A percentile compares a stretch with the other conserved stretches of the same genome.
These are phyloP conservation scores for Saccostrea echinata DNA, from an alignment of 1,140 invertebrate species.

Conservation along the genomic window DNA sequence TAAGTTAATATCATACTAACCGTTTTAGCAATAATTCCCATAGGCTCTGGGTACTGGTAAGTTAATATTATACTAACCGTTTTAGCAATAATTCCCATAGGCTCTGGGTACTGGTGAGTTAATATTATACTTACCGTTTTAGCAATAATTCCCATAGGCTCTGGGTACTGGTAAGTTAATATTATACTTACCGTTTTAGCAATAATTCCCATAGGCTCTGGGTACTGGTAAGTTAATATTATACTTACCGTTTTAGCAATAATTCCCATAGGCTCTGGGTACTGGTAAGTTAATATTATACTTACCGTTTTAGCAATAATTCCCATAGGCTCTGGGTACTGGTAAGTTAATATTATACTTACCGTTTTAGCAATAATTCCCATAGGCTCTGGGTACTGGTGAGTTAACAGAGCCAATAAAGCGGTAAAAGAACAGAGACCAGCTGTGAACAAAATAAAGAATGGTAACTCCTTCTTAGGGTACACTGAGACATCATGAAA, in stretches of 20 bases:
- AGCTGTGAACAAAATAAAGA: conserved; percentile 97
- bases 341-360: conserved; percentile 66
- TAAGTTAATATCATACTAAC: conserved; percentile 89
- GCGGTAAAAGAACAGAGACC: conserved; percentile 97
- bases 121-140: conserved; percentile 81
- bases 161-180: too few relatives aligned
- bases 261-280: background rate
- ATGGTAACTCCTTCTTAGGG: conserved; percentile 96
- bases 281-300: background rate
- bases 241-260: too few relatives aligned
- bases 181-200: conserved; percentile 85
- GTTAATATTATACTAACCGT: conserved; percentile 84
- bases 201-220: conserved; percentile 92
- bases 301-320: conserved; percentile 87
- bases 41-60: conserved; percentile 90
- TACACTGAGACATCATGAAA: conserved; percentile 98
- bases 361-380: conserved; percentile 90
- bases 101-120: conserved; percentile 96
- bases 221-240: too few relatives aligned
- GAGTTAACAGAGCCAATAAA: conserved; percentile 93
- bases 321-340: conserved; percentile 88
- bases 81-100: conserved; percentile 93
- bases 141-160: too few relatives aligned
- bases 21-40: conserved; percentile 92
- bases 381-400: conserved; percentile 97